These are phyloP conservation scores for Lordiphosa fenestrarum DNA, from an alignment of 2,888 invertebrate species.

Conservation along the genomic window DNA sequence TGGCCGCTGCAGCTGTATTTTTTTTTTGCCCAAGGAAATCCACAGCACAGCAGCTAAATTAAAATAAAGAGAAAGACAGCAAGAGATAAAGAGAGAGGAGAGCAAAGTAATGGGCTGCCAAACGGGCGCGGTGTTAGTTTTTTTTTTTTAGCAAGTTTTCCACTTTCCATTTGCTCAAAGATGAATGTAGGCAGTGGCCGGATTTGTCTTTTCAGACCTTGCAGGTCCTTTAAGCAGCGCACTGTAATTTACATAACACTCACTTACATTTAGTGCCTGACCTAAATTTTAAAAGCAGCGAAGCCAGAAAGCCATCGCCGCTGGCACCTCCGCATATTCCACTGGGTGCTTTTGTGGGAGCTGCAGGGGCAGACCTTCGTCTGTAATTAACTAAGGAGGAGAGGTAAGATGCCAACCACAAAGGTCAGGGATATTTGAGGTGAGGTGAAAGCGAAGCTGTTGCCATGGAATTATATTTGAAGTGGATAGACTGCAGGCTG, in stretches of 20 bases:
- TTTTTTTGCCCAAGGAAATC: slow-evolving; percentile 29
- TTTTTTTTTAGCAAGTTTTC: slow-evolving; percentile 39
- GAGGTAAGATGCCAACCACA: slow-evolving; percentile 41
- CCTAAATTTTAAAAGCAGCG: slow-evolving; percentile 54
- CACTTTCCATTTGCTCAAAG: slow-evolving; percentile 38
- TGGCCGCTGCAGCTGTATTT: slow-evolving; percentile 27
- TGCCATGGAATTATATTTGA: neutral
- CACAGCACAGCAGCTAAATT: slow-evolving; percentile 28
- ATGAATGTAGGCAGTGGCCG: slow-evolving; percentile 38
- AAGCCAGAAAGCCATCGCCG: slow-evolving; percentile 11
- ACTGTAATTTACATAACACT: slow-evolving; percentile 72
- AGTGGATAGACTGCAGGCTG: slow-evolving; percentile 1
- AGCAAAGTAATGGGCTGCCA: slow-evolving; percentile 33
- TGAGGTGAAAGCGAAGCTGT: slow-evolving; percentile 64
- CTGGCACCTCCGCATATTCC: slow-evolving; percentile 22
- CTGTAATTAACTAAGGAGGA: slow-evolving; percentile 57
- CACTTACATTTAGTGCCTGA: slow-evolving; percentile 71
- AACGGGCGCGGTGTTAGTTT: slow-evolving; percentile 50
- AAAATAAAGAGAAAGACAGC: slow-evolving; percentile 50
- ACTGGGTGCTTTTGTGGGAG: slow-evolving; percentile 19
- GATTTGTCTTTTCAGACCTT: slow-evolving; percentile 16
- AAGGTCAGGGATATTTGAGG: slow-evolving; percentile 64
- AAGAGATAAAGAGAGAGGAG: neutral
- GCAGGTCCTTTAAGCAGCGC: slow-evolving; percentile 55
- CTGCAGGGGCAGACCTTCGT: slow-evolving; percentile 21